Percentiles rank a stretch among this genome's conserved stretches.
Evolutionary conservation across 2,888 invertebrate species (phyloP).

Genomic region (Dastarcus helophoroides): DNA sequence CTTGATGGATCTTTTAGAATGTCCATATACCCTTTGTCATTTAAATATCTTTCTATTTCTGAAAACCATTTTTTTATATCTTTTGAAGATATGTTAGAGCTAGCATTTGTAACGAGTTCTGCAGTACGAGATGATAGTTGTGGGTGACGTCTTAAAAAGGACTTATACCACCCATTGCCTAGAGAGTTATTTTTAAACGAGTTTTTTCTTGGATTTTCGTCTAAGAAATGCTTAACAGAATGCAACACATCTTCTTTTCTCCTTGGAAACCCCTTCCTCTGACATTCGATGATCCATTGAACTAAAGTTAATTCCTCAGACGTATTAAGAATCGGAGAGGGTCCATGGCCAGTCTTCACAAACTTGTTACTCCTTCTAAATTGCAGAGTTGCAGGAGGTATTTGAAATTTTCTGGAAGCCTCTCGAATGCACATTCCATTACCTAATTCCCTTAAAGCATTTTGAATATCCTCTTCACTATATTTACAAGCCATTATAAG

Average conservation of each 20-base stretch:
- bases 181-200: conserved; percentile 7
- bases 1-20: conserved; percentile 5
- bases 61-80: conserved; percentile 6
- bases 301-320: conserved; percentile 12
- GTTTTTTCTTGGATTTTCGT: conserved; percentile 7
- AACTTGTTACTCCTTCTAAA: conserved; percentile 14
- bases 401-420: conserved; percentile 11
- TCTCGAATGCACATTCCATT: conserved; percentile 13
- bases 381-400: conserved; percentile 13
- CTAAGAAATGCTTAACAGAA: conserved; percentile 13
- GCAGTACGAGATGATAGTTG: background rate
- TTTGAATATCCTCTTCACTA: conserved; percentile 10
- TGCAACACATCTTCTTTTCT: conserved; percentile 13
- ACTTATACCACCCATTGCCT: conserved; percentile 6
- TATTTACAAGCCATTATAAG: no score
- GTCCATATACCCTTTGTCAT: background rate
- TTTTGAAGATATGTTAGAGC: background rate
- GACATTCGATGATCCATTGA: conserved; percentile 12
- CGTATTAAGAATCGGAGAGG: conserved; percentile 12
- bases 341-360: conserved; percentile 12
- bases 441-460: conserved; percentile 12
- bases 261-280: conserved; percentile 13
- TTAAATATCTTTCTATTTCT: conserved; percentile 2
- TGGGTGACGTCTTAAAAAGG: conserved; percentile 6
- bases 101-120: conserved; percentile 4